Conservation (phyloP, 37 sponge, comb jelly and placozoan genomes). For the Aphrocallistes beatrix region DNA sequence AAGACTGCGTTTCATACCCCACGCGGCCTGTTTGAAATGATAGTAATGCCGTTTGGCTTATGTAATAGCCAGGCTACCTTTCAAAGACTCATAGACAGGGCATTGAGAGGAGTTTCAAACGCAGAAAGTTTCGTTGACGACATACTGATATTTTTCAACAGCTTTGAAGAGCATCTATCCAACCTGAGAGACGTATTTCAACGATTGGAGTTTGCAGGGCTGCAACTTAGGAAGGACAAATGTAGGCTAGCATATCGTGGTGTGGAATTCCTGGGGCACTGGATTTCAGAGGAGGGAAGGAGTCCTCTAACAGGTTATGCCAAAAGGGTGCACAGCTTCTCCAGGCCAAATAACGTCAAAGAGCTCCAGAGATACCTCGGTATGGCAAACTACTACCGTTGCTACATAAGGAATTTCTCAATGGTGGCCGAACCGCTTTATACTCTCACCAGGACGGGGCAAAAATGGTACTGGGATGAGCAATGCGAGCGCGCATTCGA, state of each 20-base stretch:
- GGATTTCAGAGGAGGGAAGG: constrained; percentile 5
- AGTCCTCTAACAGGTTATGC: background rate
- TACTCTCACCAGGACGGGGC: background rate
- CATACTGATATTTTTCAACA: background rate
- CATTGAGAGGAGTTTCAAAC: background rate
- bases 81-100: constrained; percentile 11
- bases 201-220: background rate
- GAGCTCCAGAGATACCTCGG: constrained; percentile 13
- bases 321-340: background rate
- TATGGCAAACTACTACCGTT: background rate
- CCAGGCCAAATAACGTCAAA: background rate
- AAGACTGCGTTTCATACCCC: constrained; percentile 11
- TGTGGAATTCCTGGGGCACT: background rate
- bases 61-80: background rate
- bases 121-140: background rate
- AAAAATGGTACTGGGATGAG: constrained; percentile 3
- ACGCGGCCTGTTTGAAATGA: constrained; percentile 1
- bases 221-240: background rate
- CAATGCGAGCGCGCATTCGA: constrained; percentile 1
- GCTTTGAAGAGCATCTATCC: background rate
- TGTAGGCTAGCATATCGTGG: background rate
- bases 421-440: background rate
- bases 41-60: constrained; percentile 16
- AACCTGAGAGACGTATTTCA: background rate
- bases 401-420: background rate